Conservation (phyloP, 2,888 invertebrate species). For the Masnerella sp. region DNA sequence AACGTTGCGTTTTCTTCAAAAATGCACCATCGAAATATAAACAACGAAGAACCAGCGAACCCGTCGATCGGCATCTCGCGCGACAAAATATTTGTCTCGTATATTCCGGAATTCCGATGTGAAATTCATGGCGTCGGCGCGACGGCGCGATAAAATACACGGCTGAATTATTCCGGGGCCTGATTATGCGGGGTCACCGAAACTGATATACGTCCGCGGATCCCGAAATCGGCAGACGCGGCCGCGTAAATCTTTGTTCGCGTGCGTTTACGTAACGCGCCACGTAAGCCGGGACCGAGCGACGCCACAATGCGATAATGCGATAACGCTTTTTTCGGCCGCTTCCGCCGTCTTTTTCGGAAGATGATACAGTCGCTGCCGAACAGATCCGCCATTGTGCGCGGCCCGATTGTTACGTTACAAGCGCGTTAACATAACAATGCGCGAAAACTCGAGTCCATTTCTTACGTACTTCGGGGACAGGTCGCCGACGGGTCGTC, state of each 20-base stretch:
- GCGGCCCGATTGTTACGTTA: slow-evolving; percentile 74
- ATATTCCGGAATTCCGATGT: no score
- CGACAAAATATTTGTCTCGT: no score
- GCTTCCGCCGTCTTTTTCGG: slow-evolving; percentile 15
- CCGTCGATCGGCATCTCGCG: no score
- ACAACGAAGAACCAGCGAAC: no score
- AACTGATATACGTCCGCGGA: slow-evolving; percentile 59
- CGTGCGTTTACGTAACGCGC: slow-evolving; percentile 71
- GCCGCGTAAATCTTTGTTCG: slow-evolving; percentile 74
- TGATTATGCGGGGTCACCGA: slow-evolving; percentile 41
- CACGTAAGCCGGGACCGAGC: slow-evolving; percentile 70
- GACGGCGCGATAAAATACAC: no score
- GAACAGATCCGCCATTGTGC: slow-evolving; percentile 71
- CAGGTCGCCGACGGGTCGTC: slow-evolving; percentile 56
- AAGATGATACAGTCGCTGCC: slow-evolving; percentile 54
- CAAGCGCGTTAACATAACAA: slow-evolving; percentile 76
- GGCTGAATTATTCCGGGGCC: no score
- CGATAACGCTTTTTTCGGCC: slow-evolving; percentile 66
- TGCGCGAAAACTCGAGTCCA: slow-evolving; percentile 66
- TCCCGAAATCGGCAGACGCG: no score
- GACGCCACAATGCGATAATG: slow-evolving; percentile 75
- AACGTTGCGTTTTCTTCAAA: no score
- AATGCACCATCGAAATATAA: no score
- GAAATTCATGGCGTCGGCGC: no score
- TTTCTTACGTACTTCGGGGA: slow-evolving; percentile 52